Evolutionary conservation across 1,140 invertebrate genomes (phyloP), one percentile per base, ranked within the genome.

Genomic region (Helicorthomorpha holstii): DNA sequence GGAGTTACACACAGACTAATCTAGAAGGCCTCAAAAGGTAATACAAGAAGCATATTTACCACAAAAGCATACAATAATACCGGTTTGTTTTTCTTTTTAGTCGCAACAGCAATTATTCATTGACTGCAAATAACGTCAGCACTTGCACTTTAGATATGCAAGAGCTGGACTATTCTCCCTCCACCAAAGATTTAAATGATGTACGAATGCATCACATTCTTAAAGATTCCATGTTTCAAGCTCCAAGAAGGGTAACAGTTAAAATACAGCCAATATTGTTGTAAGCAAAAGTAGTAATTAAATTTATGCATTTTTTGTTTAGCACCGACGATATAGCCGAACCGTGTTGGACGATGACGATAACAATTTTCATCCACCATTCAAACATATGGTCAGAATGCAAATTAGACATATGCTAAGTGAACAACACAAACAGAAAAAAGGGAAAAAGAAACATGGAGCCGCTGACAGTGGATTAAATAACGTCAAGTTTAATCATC

Each of bases 131-230:
- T 59, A 83, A 87, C 63, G 73, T 80, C 12, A 83, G 78, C 43
- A 81, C 78, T 1, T 85, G 85, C 77, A 91, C 90, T 67, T 79
- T 92, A 58, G 90, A 95, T 64, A 81, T 93, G 73, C 86, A 88
- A 64, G 87, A 92, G 63, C 67, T 93, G 58, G 85, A 92, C 63
- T 92, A 92, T 63, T 89, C 85, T 74, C 85, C 86, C 49, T 86
- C 82, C 38, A 85, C 82, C 62, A 88, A 88, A 65, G 88, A 92
- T 70, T 66, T 91, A 48, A 90, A 85, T 2, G 90, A 94, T 67
- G 86, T 85, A 10, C 85, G 80, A 65, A 89, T 94, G 56, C 90
- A 95, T 69, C 89, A 94, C 68, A 72, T 96, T 29, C 70, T 95
- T 16, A 83, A 85, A 7, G 88, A 93, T 67, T 85, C 91, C 67